Percentiles rank a stretch among this genome's conserved stretches.
phyloP scores from a whole-genome alignment of 2,113 vertebrate genomes.

The Corythaixoides concolor region DNA sequence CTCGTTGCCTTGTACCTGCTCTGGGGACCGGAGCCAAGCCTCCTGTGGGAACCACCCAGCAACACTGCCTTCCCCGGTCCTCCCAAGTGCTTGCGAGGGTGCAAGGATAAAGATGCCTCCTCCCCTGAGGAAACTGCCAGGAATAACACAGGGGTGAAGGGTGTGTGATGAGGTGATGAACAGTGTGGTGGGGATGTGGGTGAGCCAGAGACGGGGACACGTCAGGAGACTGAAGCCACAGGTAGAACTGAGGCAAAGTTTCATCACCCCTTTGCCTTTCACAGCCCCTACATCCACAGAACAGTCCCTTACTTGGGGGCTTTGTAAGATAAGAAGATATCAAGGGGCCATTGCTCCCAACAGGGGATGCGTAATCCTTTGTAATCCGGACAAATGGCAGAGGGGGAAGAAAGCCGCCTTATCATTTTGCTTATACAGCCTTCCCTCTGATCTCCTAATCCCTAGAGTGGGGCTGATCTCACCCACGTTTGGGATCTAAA shows the following conservation, averaged over 20 bases:
- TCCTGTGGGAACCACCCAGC: neutral
- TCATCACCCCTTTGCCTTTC: neutral
- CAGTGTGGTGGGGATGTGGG: neutral
- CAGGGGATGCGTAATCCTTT: neutral
- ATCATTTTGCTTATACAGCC: neutral
- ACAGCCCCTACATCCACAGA: neutral
- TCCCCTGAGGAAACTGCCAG: conserved; percentile 2
- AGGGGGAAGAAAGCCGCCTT: neutral
- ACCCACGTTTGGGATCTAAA: neutral
- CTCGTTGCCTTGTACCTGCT: conserved; percentile 9
- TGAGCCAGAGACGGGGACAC: neutral
- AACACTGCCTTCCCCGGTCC: neutral
- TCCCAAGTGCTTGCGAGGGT: neutral
- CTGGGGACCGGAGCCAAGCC: neutral
- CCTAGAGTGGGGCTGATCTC: conserved; percentile 6
- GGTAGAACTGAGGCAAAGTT: neutral
- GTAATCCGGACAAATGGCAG: neutral
- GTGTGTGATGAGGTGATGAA: neutral
- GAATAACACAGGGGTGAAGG: neutral
- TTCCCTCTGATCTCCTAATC: conserved; percentile 21
- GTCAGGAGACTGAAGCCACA: neutral
- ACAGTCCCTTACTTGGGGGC: neutral
- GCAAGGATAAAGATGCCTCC: neutral
- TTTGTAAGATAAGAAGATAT: neutral
- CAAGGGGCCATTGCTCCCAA: neutral